phyloP scores from a whole-genome alignment of 2,797 vertebrate species.

The Orientallactaga sibirica region DNA sequence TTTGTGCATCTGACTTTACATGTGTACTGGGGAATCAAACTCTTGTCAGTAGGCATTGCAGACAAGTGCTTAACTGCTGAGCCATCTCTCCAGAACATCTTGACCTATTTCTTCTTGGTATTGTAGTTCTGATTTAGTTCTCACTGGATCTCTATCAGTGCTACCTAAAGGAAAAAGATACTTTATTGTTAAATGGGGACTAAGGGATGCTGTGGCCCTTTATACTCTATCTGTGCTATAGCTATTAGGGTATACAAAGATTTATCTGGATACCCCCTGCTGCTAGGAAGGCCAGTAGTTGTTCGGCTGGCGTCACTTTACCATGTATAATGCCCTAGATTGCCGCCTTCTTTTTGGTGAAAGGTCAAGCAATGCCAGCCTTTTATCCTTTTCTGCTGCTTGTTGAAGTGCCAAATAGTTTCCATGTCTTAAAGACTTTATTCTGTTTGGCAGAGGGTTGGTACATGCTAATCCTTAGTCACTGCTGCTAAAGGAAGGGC shows the following conservation, averaged over 20 bases:
- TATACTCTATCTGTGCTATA: not conserved
- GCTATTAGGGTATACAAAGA: not conserved
- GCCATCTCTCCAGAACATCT: not conserved
- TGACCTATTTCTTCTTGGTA: not conserved
- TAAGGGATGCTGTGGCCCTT: not conserved
- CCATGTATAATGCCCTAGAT: not conserved
- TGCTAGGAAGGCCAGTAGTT: not conserved
- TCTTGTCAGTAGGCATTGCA: too few species aligned
- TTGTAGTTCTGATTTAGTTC: not conserved
- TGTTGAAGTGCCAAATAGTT: not conserved
- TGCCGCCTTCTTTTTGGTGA: not conserved
- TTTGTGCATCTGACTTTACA: too few species aligned
- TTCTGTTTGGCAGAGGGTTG: not conserved
- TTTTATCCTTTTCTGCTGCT: not conserved
- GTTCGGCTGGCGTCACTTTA: not conserved
- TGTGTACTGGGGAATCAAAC: too few species aligned
- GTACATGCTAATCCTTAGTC: not conserved
- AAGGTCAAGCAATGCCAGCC: not conserved
- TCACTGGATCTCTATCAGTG: not conserved
- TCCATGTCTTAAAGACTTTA: not conserved
- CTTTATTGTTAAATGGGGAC: conserved; percentile 5
- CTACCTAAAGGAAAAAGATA: not conserved
- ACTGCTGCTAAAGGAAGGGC: not conserved
- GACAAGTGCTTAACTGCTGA: too few species aligned
- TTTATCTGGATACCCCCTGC: not conserved